Evolutionary conservation across 2,797 vertebrate genomes (phyloP).

Genomic region (Chaenodraco wilsoni): DNA sequence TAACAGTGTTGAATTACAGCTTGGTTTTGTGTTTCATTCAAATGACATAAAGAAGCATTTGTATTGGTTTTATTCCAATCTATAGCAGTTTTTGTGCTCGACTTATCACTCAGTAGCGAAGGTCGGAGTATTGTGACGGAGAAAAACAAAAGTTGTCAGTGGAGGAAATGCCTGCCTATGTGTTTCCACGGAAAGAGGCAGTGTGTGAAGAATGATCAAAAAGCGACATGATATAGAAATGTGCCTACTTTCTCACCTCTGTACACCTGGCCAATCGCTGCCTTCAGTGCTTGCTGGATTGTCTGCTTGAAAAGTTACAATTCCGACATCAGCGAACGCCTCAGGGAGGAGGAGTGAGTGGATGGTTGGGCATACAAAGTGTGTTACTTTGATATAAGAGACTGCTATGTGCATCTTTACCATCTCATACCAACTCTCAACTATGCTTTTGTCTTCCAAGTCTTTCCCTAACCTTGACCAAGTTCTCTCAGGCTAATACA

Average conservation of each 20-base stretch:
- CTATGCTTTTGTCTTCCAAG: neutral
- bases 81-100: neutral
- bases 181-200: neutral
- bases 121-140: neutral
- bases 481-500: neutral
- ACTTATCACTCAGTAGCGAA: neutral
- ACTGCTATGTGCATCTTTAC: neutral
- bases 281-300: neutral
- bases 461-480: neutral
- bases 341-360: neutral
- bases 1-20: too few relatives aligned
- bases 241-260: neutral
- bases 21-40: neutral
- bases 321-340: neutral
- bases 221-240: neutral
- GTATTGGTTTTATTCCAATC: neutral
- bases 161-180: neutral
- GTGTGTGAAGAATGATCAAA: neutral
- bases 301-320: conserved; percentile 5
- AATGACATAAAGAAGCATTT: neutral
- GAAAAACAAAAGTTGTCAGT: neutral
- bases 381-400: neutral
- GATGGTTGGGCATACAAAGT: neutral
- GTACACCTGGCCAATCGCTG: neutral
- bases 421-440: neutral